Evolutionary conservation across 2,797 vertebrate genomes (phyloP), one percentile per base, ranked within the genome.

Genomic region (Tachyglossus aculeatus): DNA sequence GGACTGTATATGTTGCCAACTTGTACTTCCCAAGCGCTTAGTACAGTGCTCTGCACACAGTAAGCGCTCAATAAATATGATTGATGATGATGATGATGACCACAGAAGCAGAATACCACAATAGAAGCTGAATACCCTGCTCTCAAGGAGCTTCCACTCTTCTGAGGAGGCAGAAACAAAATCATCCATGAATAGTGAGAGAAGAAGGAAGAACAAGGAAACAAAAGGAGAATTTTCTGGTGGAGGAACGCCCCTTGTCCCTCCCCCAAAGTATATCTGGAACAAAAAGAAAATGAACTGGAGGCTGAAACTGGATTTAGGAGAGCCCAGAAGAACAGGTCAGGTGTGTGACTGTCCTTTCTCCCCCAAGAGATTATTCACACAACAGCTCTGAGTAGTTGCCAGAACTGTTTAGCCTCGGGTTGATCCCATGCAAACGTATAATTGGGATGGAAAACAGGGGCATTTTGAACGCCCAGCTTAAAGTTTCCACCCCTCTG

Each of bases 261-360:
- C 16, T 48, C 44, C 12, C 7, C 33, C 16, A 24, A 25, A 45
- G n/a, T 60, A 34, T 33, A 69, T 76, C 71, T 76, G 51, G 51
- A 67, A 60, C 22, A 45, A 85, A 59, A 11, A 63, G 57, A 83
- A 88, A 83, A 67, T 52, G 62, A 70, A 54, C 65, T 56, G 25
- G 67, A 67, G 41, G 71, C 68, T 80, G 59, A 34, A 48, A 19
- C 18, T 18, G 41, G 75, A 39, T 67, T 78, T 66, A 67, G 52
- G 57, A 82, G 72, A 82, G 92, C 86, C 88, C 85, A 90, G 88
- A 91, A 81, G 76, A 94, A 88, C 90, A 92, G 90, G 89, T 90
- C 92, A 91, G 84, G 86, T 88, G 66, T 86, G 86, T 84, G 87
- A 86, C 88, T 91, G 68, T 65, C 78, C 87, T 90, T 85, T 13